Base-by-base conservation (phyloP, 2,797 vertebrate species). In the Spinus olivaceus region DNA sequence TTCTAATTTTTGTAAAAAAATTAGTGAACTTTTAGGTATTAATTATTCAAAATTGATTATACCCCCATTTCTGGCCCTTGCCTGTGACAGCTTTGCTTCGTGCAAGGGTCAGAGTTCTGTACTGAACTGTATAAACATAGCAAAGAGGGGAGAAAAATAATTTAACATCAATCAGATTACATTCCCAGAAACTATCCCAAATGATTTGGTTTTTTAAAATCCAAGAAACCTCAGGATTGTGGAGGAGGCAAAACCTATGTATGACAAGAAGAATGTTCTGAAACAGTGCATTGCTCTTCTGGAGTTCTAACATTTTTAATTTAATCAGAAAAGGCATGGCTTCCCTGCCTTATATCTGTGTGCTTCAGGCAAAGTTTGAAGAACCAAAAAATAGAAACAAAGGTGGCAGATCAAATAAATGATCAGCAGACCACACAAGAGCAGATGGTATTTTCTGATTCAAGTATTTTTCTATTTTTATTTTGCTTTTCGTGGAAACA, bases 391-490 rank as follows among this genome's bases (percentile, higher is more conserved):
- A 85, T 69, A 61, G 86, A 94, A 94, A 56, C 54, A 90, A 83
- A 91, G 81, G 82, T 61, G 37, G 42, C 46, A 84, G 73, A 95
- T 86, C 54, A 90, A 89, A 85, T 71, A 92, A 74, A 81, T 49
- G 30, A 91, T 83, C 54, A 61, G 39, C 57, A 77, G 63, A 84
- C 49, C 57, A 50, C 88, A 65, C 44, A 56, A 81, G 78, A 84
- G 5, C 88, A 95, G 92, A 90, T 63, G 63, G 66, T 9, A 63
- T 90, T 80, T 90, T 87, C 70, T 73, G 23, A 84, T 66, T 78
- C 57, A 76, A 91, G 51, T 35, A n/a, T 76, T 79, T 59, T 54
- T 65, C 44, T 86, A 51, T 85, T 87, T 89, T 85, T 51, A 46
- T 66, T 78, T 79, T 74, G 20, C 6, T 33, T 78, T 61, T 86